Base-by-base conservation (phyloP, 2,113 vertebrate genomes). In the Engraulis encrasicolus region DNA sequence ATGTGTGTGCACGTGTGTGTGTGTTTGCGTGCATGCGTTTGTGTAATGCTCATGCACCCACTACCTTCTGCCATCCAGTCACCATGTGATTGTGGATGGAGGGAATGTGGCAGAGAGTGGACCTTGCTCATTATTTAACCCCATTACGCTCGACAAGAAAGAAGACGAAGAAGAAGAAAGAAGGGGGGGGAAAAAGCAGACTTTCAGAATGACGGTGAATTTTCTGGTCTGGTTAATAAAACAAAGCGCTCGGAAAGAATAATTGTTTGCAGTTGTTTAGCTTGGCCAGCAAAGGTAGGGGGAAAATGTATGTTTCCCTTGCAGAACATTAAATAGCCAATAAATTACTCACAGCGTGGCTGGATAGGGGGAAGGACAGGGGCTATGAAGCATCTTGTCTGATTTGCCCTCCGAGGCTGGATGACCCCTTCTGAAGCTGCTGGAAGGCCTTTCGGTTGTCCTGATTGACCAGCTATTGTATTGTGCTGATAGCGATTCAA, bases 261-360 rank as follows among this genome's bases (percentile, higher is more conserved):
- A 87, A 91, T 89, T 88, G 80, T 85, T 89, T 91, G 85, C 87
- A 90, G 82, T 90, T 90, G 81, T 90, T 90, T 86, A 50, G 85
- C 82, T 91, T 93, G 87, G 85, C 84, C 79, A 77, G 78, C 31
- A 82, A 82, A 87, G 36, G 50, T 61, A 90, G 81, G 89, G 61
- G 78, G 80, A 80, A 27, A 81, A 74, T 58, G 81, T 85, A 85
- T 38, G 71, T 85, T 58, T 78, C 50, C 50, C 66, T 74, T 74
- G 66, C 81, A 83, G 83, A 78, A 85, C 48, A 78, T 79, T 83
- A 78, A 81, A 83, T 77, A 71, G 49, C 78, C 49, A 81, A 82
- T 86, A 83, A 86, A 85, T 84, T 36, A 45, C 38, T 87, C 61
- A 49, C 82, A 23, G 48, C 66, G 77, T 52, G 5, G 18, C 58